Percentiles rank a stretch among this genome's conserved stretches.
Evolutionary conservation across 1,140 invertebrate genomes (phyloP).

Genomic region (Bombus huntii): DNA sequence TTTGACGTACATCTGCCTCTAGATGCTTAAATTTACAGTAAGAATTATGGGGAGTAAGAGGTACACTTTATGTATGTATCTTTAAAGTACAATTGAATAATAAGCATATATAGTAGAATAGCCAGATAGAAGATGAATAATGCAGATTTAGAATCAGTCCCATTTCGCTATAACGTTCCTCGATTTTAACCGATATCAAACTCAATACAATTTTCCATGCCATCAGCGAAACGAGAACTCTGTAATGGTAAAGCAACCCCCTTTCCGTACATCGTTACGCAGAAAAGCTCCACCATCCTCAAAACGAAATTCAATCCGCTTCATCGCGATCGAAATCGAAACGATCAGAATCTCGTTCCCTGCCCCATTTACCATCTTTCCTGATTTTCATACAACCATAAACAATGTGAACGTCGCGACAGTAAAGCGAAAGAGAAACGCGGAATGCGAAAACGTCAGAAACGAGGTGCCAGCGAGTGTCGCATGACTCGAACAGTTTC

Average conservation of each 20-base stretch:
- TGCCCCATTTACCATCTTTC: neutral
- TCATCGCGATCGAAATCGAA: neutral
- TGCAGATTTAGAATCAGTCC: neutral
- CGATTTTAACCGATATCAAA: neutral
- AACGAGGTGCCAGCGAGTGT: neutral
- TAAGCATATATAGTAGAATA: neutral
- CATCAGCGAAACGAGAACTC: neutral
- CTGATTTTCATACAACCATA: neutral
- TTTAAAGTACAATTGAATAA: neutral
- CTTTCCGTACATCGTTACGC: neutral
- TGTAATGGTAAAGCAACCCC: neutral
- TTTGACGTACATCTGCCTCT: slow-evolving; percentile 5
- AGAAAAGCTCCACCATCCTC: neutral
- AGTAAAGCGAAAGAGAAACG: neutral
- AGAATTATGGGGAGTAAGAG: neutral
- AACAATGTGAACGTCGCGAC: neutral
- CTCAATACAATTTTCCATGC: neutral
- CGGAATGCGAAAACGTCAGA: neutral
- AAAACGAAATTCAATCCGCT: neutral
- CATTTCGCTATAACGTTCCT: neutral
- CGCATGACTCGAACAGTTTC: neutral
- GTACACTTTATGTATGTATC: neutral
- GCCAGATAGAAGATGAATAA: neutral
- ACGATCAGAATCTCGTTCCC: too few species aligned
- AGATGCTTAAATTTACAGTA: neutral